Conservation (phyloP, 2,888 invertebrate species). For the Eretmocerus hayati region DNA sequence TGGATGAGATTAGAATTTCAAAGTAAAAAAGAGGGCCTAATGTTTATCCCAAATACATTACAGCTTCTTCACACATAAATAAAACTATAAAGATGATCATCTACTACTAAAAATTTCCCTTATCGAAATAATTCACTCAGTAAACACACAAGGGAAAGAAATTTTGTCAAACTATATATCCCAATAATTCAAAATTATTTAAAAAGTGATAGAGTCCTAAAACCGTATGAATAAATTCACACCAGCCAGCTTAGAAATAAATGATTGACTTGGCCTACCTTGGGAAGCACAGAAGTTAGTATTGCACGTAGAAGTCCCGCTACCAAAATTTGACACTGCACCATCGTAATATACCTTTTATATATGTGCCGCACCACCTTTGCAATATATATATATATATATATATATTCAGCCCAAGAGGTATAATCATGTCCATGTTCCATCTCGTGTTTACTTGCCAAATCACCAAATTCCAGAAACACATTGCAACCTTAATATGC, state of each 20-base stretch:
- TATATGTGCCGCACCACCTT: conserved; percentile 41
- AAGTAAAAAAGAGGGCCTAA: no score
- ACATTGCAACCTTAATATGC: conserved; percentile 16
- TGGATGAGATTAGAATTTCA: no score
- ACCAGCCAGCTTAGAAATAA: conserved; percentile 35
- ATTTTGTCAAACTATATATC: no score
- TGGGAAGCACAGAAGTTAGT: conserved; percentile 49
- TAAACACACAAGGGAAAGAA: no score
- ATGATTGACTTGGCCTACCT: conserved; percentile 49
- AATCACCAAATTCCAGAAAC: conserved; percentile 26
- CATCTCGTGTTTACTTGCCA: conserved; percentile 37
- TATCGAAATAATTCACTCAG: no score
- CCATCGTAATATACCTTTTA: conserved; percentile 37
- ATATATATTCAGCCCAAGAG: conserved; percentile 18
- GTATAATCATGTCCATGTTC: conserved; percentile 25
- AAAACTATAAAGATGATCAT: conserved; percentile 5
- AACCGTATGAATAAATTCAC: conserved; percentile 4
- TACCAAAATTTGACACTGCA: conserved; percentile 48
- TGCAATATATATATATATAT: no score
- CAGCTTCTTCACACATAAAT: no score
- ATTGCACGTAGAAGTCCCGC: conserved; percentile 46
- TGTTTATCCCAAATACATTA: no score
- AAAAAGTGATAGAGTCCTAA: background rate
- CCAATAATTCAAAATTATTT: background rate
- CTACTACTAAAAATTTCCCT: background rate